These are phyloP conservation scores for Sebastolobus altivelis DNA, from an alignment of 2,797 vertebrate species.

Conservation along the genomic window DNA sequence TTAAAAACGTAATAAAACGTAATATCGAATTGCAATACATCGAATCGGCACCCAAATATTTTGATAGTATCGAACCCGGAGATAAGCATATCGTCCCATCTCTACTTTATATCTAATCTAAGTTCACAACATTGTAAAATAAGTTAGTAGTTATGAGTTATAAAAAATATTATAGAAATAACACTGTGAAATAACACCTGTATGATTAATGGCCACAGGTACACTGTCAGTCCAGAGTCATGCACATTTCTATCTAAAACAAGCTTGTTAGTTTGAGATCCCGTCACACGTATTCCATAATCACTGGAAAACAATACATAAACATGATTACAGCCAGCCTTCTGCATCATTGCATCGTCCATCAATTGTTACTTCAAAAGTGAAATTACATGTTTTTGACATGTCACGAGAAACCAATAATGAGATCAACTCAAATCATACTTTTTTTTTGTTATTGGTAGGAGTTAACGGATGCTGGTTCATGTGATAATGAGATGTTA, in stretches of 20 bases:
- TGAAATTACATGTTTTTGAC: background rate
- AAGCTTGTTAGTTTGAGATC: background rate
- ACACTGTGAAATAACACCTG: too few species aligned
- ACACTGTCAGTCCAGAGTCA: background rate
- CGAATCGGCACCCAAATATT: too few species aligned
- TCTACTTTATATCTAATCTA: too few species aligned
- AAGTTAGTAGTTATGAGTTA: too few species aligned
- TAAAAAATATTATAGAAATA: too few species aligned
- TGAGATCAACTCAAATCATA: background rate
- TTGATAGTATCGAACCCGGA: too few species aligned
- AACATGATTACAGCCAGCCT: background rate
- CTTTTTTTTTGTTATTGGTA: background rate
- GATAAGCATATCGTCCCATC: too few species aligned
- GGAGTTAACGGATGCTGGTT: background rate
- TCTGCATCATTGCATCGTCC: conserved; percentile 2
- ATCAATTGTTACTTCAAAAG: background rate
- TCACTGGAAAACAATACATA: background rate
- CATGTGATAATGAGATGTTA: background rate
- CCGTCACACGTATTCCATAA: background rate
- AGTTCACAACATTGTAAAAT: too few species aligned
- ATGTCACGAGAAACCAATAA: background rate
- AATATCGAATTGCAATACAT: too few species aligned
- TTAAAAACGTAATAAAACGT: too few species aligned
- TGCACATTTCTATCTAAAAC: background rate
- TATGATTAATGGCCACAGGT: background rate